phyloP scores from a whole-genome alignment of 2,797 vertebrate genomes.

The Chlorospingus semifuscus region DNA sequence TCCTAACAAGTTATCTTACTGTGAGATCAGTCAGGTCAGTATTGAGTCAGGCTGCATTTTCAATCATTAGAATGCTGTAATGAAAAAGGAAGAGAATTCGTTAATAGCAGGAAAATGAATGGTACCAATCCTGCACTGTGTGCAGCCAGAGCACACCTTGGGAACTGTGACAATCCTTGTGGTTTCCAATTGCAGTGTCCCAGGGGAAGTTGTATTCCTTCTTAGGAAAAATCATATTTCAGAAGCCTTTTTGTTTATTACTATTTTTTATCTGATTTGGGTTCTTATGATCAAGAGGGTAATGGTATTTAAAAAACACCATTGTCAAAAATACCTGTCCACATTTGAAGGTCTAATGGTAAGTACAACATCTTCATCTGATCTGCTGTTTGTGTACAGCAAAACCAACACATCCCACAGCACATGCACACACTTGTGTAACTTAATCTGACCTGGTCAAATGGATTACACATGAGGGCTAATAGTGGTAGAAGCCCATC shows the following conservation, averaged over 20 bases:
- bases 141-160: neutral
- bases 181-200: neutral
- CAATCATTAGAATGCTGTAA: neutral
- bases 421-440: neutral
- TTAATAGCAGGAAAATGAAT: neutral
- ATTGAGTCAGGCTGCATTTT: neutral
- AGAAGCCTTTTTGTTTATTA: neutral
- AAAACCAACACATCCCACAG: neutral
- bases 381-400: neutral
- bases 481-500: neutral
- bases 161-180: neutral
- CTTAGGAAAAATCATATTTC: neutral
- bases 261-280: neutral
- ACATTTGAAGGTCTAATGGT: neutral
- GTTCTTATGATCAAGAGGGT: neutral
- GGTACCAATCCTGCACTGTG: neutral
- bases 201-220: neutral
- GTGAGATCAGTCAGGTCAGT: neutral
- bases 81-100: neutral
- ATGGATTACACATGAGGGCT: rapidly evolving
- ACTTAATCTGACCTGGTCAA: neutral
- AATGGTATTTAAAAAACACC: neutral
- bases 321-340: neutral
- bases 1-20: neutral
- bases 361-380: rapidly evolving